phyloP scores from a whole-genome alignment of 2,113 vertebrate species.

The Elgaria multicarinata region DNA sequence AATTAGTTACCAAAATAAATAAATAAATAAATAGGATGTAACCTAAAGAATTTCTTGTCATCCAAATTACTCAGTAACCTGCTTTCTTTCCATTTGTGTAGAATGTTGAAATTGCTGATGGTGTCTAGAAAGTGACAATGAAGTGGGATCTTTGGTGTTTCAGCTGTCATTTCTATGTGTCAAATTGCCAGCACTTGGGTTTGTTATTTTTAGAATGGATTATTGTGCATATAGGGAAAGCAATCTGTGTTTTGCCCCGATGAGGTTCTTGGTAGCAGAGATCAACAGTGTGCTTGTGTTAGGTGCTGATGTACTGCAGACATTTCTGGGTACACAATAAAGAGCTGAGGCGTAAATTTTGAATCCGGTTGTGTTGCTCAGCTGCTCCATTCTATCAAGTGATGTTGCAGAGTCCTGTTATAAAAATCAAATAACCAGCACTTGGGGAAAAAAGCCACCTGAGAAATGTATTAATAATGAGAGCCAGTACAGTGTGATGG shows the following conservation, averaged over 20 bases:
- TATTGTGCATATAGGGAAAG: not conserved
- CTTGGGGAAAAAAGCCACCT: not conserved
- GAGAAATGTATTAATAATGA: not conserved
- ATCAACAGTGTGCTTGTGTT: not conserved
- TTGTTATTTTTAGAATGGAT: conserved; percentile 27
- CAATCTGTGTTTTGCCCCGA: not conserved
- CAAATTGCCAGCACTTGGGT: not conserved
- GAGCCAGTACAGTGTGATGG: not conserved
- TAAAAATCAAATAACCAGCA: not conserved
- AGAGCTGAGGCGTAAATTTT: not conserved
- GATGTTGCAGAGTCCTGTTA: not conserved
- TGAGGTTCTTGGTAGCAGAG: not conserved
- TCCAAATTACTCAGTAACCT: not conserved
- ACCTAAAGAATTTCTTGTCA: not conserved
- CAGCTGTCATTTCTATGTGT: conserved; percentile 10
- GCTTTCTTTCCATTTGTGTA: not conserved
- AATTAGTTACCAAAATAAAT: conserved; percentile 1
- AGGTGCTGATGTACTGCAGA: not conserved
- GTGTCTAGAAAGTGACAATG: not conserved
- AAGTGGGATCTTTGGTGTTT: not conserved
- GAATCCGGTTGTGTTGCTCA: not conserved
- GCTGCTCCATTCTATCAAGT: not conserved
- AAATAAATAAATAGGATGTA: not conserved
- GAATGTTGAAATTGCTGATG: not conserved
- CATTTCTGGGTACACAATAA: not conserved